phyloP scores from a whole-genome alignment of 1,140 invertebrate genomes.

The Heliconius melpomene region DNA sequence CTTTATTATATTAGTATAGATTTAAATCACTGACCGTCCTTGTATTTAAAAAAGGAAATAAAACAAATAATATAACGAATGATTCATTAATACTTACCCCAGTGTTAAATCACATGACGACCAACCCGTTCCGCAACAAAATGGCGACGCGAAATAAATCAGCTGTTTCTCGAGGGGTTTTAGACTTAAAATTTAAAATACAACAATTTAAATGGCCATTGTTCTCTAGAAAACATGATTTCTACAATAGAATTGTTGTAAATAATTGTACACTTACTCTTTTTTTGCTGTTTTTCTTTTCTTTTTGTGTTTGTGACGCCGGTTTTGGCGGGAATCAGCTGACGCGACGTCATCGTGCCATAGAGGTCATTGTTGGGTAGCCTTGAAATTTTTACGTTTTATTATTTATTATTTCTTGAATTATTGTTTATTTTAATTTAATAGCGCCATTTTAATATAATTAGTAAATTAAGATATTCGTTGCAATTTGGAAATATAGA shows the following conservation, averaged over 20 bases:
- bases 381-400: slow-evolving; percentile 10
- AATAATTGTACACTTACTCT: slow-evolving; percentile 1
- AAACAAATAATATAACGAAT: slow-evolving; percentile 5
- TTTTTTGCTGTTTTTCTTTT: slow-evolving; percentile 22
- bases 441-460: neutral
- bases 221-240: slow-evolving; percentile 10
- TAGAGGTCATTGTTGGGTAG: slow-evolving; percentile 18
- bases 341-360: slow-evolving; percentile 43
- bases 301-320: slow-evolving; percentile 36
- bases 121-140: slow-evolving; percentile 7
- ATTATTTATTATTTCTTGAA: neutral
- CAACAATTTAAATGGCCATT: neutral
- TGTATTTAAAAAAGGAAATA: neutral
- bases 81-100: slow-evolving; percentile 5
- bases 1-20: too few species aligned
- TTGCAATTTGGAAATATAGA: neutral
- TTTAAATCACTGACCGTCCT: too few species aligned
- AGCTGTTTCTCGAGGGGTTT: slow-evolving; percentile 10
- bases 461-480: neutral
- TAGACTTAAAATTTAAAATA: neutral
- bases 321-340: slow-evolving; percentile 72
- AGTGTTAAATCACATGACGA: slow-evolving; percentile 12
- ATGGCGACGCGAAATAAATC: slow-evolving; percentile 6
- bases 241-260: slow-evolving; percentile 9
- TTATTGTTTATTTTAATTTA: neutral